A percentile compares a stretch with the other conserved stretches of the same genome.
Conservation (phyloP, 2,797 vertebrate genomes). For the Myotis planiceps region DNA sequence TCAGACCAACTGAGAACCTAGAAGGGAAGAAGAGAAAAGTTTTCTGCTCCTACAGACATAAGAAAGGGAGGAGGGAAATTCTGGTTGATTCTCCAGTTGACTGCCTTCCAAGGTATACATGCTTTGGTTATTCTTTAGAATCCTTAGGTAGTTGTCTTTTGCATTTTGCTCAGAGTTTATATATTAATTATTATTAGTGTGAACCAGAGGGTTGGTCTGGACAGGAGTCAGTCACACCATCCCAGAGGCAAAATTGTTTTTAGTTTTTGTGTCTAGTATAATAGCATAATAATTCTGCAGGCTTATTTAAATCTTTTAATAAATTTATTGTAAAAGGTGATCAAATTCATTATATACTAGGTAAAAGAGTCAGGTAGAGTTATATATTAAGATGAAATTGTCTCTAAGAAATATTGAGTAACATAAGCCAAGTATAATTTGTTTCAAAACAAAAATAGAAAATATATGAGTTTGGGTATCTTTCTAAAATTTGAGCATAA, state of each 20-base stretch:
- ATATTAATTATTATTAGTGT: background rate
- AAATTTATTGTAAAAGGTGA: background rate
- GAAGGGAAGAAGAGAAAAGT: background rate
- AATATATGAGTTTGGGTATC: background rate
- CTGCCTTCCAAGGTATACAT: background rate
- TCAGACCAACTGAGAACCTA: background rate
- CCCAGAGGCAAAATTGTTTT: background rate
- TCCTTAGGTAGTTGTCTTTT: background rate
- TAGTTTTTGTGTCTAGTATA: background rate
- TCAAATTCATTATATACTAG: background rate
- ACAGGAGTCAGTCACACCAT: background rate
- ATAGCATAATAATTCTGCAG: background rate
- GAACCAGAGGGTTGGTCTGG: background rate
- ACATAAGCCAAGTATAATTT: background rate
- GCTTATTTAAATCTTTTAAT: background rate
- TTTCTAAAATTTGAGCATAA: background rate
- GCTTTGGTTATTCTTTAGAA: background rate
- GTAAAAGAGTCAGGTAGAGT: background rate
- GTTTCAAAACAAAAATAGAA: slow-evolving; percentile 1
- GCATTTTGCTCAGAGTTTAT: background rate
- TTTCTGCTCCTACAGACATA: background rate
- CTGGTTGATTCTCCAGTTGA: background rate
- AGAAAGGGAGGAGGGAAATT: background rate
- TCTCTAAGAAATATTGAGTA: background rate
- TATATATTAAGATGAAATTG: background rate